phyloP scores from a whole-genome alignment of 2,113 vertebrate species.

The Burhinus bistriatus region DNA sequence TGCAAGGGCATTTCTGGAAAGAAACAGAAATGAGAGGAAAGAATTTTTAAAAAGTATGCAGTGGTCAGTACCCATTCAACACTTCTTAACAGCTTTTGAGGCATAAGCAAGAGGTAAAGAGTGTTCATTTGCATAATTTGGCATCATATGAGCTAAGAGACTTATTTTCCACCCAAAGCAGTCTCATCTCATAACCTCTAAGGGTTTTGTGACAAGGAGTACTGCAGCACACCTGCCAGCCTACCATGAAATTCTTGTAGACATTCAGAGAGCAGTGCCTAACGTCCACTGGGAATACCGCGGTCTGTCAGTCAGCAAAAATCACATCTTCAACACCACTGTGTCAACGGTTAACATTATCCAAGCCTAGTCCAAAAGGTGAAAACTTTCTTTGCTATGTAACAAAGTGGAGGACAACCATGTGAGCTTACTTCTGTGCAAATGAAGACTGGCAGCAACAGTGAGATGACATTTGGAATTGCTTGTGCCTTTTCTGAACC shows the following conservation, averaged over 20 bases:
- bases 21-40: not conserved
- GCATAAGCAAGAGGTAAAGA: not conserved
- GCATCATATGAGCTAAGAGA: not conserved
- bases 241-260: not conserved
- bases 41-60: not conserved
- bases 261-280: not conserved
- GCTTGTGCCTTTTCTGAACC: not conserved
- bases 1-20: not conserved
- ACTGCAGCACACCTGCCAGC: not conserved
- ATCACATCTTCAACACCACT: not conserved
- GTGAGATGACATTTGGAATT: not conserved
- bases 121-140: not conserved
- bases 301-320: not conserved
- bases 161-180: not conserved
- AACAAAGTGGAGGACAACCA: not conserved
- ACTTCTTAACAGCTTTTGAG: not conserved
- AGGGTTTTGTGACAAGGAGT: not conserved
- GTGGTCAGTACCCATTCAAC: not conserved
- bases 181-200: not conserved
- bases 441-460: not conserved
- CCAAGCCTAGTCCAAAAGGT: not conserved
- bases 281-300: accelerated
- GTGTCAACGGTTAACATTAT: not conserved
- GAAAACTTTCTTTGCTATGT: not conserved
- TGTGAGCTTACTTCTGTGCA: not conserved